These are phyloP conservation scores for Elaphurus davidianus DNA, from an alignment of 2,113 vertebrate species.

Conservation along the genomic window DNA sequence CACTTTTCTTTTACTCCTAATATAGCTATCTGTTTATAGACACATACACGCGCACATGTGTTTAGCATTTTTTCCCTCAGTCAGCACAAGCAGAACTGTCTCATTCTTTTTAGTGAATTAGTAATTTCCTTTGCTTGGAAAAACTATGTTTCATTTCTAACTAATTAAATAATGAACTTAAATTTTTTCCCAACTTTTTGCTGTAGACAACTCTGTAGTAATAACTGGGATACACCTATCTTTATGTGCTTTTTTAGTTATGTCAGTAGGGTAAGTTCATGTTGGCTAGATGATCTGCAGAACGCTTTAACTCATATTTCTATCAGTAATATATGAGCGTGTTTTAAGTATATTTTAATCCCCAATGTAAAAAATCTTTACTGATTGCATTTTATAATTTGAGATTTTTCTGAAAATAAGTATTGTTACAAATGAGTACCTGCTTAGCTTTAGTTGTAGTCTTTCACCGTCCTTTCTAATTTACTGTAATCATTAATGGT, in stretches of 20 bases:
- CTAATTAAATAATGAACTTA: neutral
- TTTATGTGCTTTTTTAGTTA: neutral
- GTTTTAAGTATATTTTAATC: slow-evolving; percentile 2
- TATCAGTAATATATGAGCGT: neutral
- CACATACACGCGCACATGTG: neutral
- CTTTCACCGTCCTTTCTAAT: neutral
- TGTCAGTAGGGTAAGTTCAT: neutral
- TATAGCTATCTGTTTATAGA: neutral
- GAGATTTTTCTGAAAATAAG: slow-evolving; percentile 10
- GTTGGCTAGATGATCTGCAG: neutral
- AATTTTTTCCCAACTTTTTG: neutral
- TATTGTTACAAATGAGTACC: neutral
- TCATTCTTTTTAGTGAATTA: neutral
- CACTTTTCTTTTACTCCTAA: neutral
- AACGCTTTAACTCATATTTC: neutral
- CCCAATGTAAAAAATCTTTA: neutral
- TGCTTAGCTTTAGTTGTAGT: neutral
- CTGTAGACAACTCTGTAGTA: neutral
- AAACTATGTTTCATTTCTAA: neutral
- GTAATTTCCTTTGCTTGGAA: neutral
- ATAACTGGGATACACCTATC: neutral
- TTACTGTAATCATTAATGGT: neutral
- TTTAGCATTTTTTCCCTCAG: neutral
- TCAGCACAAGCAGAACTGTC: neutral
- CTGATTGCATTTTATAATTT: neutral